Conservation (phyloP, 2,888 invertebrate species). For the Deilephila elpenor region DNA sequence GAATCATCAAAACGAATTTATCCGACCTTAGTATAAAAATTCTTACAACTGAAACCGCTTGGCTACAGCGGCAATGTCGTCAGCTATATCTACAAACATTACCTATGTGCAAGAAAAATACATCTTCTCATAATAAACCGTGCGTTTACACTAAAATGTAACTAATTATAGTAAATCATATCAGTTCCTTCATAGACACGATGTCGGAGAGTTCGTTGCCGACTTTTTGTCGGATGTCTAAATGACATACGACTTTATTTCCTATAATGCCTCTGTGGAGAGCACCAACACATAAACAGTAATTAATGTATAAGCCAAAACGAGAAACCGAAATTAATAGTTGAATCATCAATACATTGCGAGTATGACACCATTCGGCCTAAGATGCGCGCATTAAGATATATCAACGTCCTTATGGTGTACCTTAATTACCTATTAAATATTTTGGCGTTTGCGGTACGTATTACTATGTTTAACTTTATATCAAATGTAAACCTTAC, state of each 20-base stretch:
- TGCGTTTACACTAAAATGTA: slow-evolving; percentile 8
- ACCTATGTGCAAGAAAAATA: slow-evolving; percentile 1
- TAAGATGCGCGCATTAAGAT: too few relatives aligned
- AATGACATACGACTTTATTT: neutral
- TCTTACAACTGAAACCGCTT: neutral
- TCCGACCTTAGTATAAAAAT: neutral
- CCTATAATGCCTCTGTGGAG: slow-evolving; percentile 13
- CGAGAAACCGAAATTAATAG: too few relatives aligned
- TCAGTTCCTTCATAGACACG: slow-evolving; percentile 3
- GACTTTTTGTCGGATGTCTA: neutral
- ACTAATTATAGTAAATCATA: neutral
- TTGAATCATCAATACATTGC: too few relatives aligned
- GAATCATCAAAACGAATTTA: neutral
- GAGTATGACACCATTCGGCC: too few relatives aligned
- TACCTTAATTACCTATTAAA: too few relatives aligned
- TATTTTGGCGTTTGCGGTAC: too few relatives aligned
- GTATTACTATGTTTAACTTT: too few relatives aligned
- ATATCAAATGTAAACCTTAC: too few relatives aligned
- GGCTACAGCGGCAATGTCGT: neutral
- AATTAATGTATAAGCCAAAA: too few relatives aligned
- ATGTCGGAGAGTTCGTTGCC: slow-evolving; percentile 5
- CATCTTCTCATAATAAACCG: neutral
- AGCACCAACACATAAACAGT: neutral
- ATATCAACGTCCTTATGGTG: too few relatives aligned
- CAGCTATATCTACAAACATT: neutral